Conservation (phyloP, 2,888 invertebrate genomes). For the Bimastos eiseni region DNA sequence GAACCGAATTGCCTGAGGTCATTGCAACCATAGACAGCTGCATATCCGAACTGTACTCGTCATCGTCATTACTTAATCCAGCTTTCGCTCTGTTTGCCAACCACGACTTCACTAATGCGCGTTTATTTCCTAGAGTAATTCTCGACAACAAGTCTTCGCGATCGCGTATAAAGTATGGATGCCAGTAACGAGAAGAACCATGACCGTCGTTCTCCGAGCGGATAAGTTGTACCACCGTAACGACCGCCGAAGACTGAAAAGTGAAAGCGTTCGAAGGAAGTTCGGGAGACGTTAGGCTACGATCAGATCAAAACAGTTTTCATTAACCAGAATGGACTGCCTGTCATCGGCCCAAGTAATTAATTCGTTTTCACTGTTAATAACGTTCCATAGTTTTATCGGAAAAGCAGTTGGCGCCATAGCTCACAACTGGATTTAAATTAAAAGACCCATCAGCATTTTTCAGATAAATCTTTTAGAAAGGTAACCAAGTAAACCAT, state of each 20-base stretch:
- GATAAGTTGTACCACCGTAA: slow-evolving; percentile 21
- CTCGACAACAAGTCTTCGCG: slow-evolving; percentile 13
- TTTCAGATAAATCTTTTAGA: too few relatives aligned
- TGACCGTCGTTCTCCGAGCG: background rate
- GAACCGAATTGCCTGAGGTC: background rate
- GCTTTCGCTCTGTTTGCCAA: background rate
- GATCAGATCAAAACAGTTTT: background rate
- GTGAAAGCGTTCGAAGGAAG: background rate
- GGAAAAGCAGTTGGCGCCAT: slow-evolving; percentile 10
- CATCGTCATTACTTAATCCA: background rate
- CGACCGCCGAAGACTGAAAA: slow-evolving; percentile 21
- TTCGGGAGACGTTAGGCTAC: background rate
- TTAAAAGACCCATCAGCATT: too few relatives aligned
- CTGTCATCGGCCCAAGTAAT: background rate
- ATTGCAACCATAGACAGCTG: background rate
- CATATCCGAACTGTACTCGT: background rate
- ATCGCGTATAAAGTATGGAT: background rate
- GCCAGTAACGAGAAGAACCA: background rate
- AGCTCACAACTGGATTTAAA: background rate
- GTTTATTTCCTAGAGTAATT: background rate
- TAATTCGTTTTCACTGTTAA: background rate
- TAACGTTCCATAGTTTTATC: slow-evolving; percentile 17
- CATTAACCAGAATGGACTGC: background rate
- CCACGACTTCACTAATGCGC: slow-evolving; percentile 8
- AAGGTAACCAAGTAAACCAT: too few relatives aligned